phyloP scores from a whole-genome alignment of 2,113 vertebrate genomes.

The Australoheros scitulus region DNA sequence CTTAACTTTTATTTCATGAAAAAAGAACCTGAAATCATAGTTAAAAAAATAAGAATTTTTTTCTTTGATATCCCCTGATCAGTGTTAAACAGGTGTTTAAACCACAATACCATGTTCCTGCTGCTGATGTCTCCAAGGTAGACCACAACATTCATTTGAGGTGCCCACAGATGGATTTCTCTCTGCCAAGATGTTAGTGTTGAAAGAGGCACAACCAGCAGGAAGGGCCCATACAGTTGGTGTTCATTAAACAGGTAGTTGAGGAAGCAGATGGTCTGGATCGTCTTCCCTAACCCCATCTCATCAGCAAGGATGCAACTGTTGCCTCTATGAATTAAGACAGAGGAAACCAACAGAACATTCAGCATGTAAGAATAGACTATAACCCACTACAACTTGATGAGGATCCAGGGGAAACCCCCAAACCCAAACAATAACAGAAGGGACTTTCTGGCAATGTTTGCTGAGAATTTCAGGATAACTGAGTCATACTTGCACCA shows the following conservation, averaged over 20 bases:
- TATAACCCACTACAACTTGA: background rate
- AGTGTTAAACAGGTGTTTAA: background rate
- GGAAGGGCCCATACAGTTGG: slow-evolving; percentile 93
- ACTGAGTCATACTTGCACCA: slow-evolving; percentile 95
- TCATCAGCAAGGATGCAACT: slow-evolving; percentile 98
- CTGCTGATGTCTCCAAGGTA: slow-evolving; percentile 97
- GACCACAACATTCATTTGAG: slow-evolving; percentile 95
- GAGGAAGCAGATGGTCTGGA: slow-evolving; percentile 97
- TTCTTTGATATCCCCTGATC: background rate
- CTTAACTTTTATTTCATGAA: background rate
- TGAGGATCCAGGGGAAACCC: background rate
- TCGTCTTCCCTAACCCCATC: slow-evolving; percentile 98
- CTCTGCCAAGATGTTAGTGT: slow-evolving; percentile 99
- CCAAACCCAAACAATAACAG: background rate
- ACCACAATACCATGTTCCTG: slow-evolving; percentile 90
- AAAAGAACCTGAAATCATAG: background rate
- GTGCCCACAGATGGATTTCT: slow-evolving; percentile 94
- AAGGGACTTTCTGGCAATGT: background rate
- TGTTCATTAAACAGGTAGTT: slow-evolving; percentile 95
- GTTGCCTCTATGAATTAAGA: slow-evolving; percentile 84
- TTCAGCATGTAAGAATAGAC: background rate
- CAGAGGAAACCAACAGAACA: slow-evolving; percentile 6
- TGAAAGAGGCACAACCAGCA: slow-evolving; percentile 95
- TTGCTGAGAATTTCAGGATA: background rate
- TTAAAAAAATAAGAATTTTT: no score